These are phyloP conservation scores for Electrona antarctica DNA, from an alignment of 2,113 vertebrate species.

Conservation along the genomic window DNA sequence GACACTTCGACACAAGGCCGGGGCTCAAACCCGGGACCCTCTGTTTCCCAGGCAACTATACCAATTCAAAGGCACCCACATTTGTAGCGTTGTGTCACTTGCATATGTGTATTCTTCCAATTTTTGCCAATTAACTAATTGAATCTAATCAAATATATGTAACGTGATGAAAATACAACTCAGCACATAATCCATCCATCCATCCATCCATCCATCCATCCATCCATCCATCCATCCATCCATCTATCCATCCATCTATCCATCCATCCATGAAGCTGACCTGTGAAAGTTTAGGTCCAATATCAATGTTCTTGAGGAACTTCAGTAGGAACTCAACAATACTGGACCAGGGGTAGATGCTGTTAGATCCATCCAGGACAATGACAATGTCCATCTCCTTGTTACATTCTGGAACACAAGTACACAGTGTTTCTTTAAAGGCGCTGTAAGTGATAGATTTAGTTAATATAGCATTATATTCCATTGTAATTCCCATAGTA, in stretches of 20 bases:
- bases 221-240: neutral
- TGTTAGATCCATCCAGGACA: conserved; percentile 96
- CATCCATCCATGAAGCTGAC: conserved; percentile 67
- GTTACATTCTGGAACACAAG: conserved; percentile 84
- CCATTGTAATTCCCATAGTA: too few species aligned
- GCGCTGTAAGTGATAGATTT: too few species aligned
- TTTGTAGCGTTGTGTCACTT: too few species aligned
- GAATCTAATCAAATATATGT: too few species aligned
- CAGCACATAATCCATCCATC: conserved; percentile 14
- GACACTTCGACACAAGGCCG: too few species aligned
- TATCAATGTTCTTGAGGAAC: conserved; percentile 85
- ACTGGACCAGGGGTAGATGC: conserved; percentile 92
- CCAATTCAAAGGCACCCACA: too few species aligned
- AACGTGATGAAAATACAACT: too few species aligned
- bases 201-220: neutral
- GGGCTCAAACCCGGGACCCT: too few species aligned
- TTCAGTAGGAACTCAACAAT: conserved; percentile 85
- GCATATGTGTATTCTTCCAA: too few species aligned
- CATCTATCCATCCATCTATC: conserved; percentile 1
- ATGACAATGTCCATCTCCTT: conserved; percentile 91
- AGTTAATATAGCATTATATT: too few species aligned
- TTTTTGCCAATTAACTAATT: too few species aligned
- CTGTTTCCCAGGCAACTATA: too few species aligned
- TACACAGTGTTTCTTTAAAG: neutral
- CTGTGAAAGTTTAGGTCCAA: conserved; percentile 90